These are phyloP conservation scores for Platycheirus albimanus DNA, from an alignment of 2,888 invertebrate species.

Conservation along the genomic window DNA sequence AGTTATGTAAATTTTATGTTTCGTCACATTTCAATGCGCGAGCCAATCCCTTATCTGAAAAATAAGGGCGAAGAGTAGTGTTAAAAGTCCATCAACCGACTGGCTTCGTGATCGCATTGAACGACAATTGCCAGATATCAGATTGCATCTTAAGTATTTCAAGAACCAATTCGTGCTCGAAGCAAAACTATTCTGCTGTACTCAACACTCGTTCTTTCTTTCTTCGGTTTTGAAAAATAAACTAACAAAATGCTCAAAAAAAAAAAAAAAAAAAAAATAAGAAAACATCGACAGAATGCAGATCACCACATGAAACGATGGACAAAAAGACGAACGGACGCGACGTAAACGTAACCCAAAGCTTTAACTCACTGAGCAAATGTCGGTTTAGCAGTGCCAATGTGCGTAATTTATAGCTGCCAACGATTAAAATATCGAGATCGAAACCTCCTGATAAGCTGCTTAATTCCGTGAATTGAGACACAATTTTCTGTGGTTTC, in stretches of 20 bases:
- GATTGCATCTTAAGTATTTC: constrained; percentile 60
- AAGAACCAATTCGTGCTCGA: constrained; percentile 38
- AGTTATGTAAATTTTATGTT: constrained; percentile 61
- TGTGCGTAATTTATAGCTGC: constrained; percentile 74
- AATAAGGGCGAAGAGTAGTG: background rate
- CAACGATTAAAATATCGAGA: constrained; percentile 74
- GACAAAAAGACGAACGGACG: background rate
- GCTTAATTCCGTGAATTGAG: constrained; percentile 76
- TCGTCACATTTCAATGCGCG: constrained; percentile 31
- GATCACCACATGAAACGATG: constrained; percentile 40
- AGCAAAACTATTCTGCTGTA: constrained; percentile 15
- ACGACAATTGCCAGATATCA: constrained; percentile 51
- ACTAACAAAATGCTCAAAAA: too few species aligned
- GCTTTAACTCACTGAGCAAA: constrained; percentile 71
- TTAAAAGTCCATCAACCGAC: constrained; percentile 8
- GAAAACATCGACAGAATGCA: constrained; percentile 52
- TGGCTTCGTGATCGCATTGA: constrained; percentile 51
- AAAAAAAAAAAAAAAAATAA: constrained; percentile 13
- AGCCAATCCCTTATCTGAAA: background rate
- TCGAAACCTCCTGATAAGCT: constrained; percentile 70
- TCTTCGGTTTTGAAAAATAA: too few species aligned
- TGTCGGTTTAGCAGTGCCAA: constrained; percentile 69
- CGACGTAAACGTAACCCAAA: constrained; percentile 32
- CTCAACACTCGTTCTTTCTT: constrained; percentile 20
- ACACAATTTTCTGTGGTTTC: constrained; percentile 75